These are phyloP conservation scores for Cinara cedri DNA, from an alignment of 2,888 invertebrate genomes.

Conservation along the genomic window DNA sequence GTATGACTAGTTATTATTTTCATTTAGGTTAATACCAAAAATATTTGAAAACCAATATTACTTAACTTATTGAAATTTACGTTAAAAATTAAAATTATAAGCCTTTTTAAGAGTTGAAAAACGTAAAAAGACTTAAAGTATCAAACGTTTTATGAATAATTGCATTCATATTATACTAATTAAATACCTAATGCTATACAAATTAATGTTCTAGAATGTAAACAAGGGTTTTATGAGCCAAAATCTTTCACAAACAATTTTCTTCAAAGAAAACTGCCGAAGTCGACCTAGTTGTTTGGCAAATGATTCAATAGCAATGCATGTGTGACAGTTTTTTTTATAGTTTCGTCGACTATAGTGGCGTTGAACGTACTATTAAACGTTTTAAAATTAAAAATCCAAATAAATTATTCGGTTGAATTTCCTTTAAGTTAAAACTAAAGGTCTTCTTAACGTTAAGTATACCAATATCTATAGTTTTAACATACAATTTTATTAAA, in stretches of 20 bases:
- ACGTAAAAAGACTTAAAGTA: too few relatives aligned
- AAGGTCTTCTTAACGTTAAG: neutral
- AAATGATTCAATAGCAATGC: constrained; percentile 2
- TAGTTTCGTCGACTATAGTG: neutral
- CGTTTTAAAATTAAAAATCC: too few relatives aligned
- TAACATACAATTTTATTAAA: neutral
- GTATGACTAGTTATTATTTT: too few relatives aligned
- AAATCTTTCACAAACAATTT: constrained; percentile 21
- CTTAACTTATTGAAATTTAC: too few relatives aligned
- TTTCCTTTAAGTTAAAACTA: neutral
- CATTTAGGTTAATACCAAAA: too few relatives aligned
- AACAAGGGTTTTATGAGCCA: constrained; percentile 31
- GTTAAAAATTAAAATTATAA: too few relatives aligned
- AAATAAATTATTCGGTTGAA: neutral
- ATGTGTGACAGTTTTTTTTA: constrained; percentile 35
- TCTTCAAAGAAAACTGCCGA: constrained; percentile 23
- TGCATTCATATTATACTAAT: neutral
- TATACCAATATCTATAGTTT: neutral
- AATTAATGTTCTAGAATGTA: neutral
- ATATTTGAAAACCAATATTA: too few relatives aligned
- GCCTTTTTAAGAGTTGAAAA: neutral
- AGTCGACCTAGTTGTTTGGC: neutral
- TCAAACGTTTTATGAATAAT: neutral
- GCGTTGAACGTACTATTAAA: neutral
- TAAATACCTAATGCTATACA: constrained; percentile 4